Evolutionary conservation across 1,140 invertebrate species (phyloP).

Genomic region (Pristionchus pacificus): DNA sequence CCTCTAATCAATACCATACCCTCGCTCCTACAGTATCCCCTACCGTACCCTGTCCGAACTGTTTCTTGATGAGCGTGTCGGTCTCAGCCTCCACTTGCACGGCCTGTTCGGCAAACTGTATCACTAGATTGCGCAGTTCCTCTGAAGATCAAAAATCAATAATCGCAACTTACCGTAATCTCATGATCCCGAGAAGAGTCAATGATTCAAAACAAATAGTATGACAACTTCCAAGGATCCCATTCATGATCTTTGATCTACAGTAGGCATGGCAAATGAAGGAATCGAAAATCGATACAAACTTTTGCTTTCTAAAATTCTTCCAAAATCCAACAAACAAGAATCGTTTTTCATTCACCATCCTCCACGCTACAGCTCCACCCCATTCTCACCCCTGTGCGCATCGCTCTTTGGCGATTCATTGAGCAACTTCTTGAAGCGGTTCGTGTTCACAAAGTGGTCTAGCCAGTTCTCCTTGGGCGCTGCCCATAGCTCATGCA

Average conservation of each 20-base stretch:
- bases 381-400: neutral
- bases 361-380: neutral
- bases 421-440: conserved; percentile 17
- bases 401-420: no score
- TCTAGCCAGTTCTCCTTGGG: conserved; percentile 31
- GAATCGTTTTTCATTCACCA: neutral
- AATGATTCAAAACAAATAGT: conserved; percentile 22
- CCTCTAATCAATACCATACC: neutral
- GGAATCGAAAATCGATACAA: no score
- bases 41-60: conserved; percentile 5
- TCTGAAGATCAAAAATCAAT: no score
- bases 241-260: no score
- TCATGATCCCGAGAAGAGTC: neutral
- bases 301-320: no score
- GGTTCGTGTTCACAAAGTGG: conserved; percentile 25
- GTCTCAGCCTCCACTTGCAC: conserved; percentile 10
- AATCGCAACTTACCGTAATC: conserved; percentile 4
- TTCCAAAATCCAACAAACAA: no score
- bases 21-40: neutral
- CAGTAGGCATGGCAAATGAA: neutral
- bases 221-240: neutral
- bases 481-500: conserved; percentile 13
- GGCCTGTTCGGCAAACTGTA: conserved; percentile 30
- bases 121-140: neutral
- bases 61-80: conserved; percentile 6